A percentile compares a stretch with the other conserved stretches of the same genome.
Conservation (phyloP, 1,140 invertebrate species). For the Teleopsis dalmanni region DNA sequence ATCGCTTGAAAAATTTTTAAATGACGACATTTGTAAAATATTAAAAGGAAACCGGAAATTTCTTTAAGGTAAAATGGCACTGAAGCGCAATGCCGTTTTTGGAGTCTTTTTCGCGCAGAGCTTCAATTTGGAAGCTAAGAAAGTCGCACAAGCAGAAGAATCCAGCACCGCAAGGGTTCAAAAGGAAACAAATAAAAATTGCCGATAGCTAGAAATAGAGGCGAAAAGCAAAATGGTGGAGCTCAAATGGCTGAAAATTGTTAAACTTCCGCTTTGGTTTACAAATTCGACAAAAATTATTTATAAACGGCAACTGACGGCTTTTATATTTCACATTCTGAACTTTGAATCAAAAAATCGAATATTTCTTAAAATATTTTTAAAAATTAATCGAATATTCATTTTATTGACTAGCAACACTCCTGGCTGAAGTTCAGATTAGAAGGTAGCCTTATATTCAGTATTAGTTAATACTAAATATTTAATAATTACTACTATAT, state of each 20-base stretch:
- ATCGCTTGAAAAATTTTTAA: neutral
- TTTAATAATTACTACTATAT: too few species aligned
- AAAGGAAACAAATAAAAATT: neutral
- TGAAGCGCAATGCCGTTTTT: slow-evolving; percentile 1
- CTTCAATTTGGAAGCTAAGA: too few species aligned
- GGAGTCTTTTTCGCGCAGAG: too few species aligned
- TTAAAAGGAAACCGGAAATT: slow-evolving; percentile 6
- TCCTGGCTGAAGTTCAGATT: too few species aligned
- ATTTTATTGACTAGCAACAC: neutral
- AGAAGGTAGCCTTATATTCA: too few species aligned
- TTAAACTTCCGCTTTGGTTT: neutral
- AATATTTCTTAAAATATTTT: neutral
- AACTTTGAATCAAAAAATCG: neutral
- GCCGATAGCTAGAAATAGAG: neutral
- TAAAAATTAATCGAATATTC: neutral
- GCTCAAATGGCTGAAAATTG: slow-evolving; percentile 7
- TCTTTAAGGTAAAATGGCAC: slow-evolving; percentile 6
- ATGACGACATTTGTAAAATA: slow-evolving; percentile 5
- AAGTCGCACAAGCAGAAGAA: too few species aligned
- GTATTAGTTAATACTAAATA: too few species aligned
- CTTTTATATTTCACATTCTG: neutral
- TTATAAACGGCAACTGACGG: neutral
- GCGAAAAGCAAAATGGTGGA: neutral
- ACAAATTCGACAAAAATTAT: slow-evolving; percentile 7
- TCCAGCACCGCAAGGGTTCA: too few species aligned